Evolutionary conservation across 2,888 invertebrate species (phyloP), one percentile per base, ranked within the genome.

Genomic region (Heliconius ethilla): DNA sequence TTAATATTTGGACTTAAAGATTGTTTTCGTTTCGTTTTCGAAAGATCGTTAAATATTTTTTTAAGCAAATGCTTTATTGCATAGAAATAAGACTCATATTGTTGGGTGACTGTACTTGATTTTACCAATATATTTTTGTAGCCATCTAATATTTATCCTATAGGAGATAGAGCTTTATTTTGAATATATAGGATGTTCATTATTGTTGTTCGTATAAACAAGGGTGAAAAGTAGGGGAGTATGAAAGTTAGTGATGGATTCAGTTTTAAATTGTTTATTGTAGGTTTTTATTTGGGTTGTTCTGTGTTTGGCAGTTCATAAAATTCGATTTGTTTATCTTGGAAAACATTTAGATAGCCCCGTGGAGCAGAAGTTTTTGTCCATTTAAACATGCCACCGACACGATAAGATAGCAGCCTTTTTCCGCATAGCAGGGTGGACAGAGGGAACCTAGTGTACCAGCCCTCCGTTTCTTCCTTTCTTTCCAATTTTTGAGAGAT

Each of bases 251-350:
- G 86, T 88, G 87, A 84, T 86, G 87, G 90, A 91, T 91, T 89
- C 87, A 89, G 88, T 89, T 89, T 90, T 89, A 89, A 91, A 90
- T 89, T 90, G 90, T 89, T 91, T 89, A 88, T 86, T 87, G 86
- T 86, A 79, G 83, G 82, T 80, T 78, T 83, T 83, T 81, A 80
- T 78, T 81, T 78, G 78, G 75, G 81, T 79, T 70, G 77, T 78
- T 76, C 80, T 83, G 81, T 75, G 79, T 80, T 82, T 79, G 82
- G 79, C 82, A 80, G 82, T 81, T 80, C 75, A 80, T 78, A 80
- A 75, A 79, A 79, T 77, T 81, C 70, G 79, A 79, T 81, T 80
- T 78, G 76, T 80, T 82, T 78, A 62, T 81, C 77, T 73, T 75
- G 65, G 72, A 80, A 33, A 72, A 59, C 33, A 55, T 72, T 72